A percentile compares a stretch with the other conserved stretches of the same genome.
Conservation (phyloP, 2,888 invertebrate species). For the Eilema depressum region DNA sequence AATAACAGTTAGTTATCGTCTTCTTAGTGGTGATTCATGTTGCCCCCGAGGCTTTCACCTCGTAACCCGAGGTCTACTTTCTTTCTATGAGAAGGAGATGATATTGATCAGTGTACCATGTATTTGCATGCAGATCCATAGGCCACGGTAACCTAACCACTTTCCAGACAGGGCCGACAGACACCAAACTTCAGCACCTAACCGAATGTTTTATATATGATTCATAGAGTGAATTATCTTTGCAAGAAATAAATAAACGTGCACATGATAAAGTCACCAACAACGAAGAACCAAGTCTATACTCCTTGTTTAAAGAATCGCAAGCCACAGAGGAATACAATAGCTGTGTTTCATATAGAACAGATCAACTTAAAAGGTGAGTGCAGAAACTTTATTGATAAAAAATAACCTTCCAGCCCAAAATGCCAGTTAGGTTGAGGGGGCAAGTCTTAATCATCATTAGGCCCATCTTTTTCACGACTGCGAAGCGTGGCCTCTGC, state of each 20-base stretch:
- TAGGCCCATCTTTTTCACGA: no score
- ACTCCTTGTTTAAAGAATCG: constrained; percentile 73
- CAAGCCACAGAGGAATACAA: constrained; percentile 63
- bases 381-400: constrained; percentile 13
- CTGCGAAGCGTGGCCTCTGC: no score
- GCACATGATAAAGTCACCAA: constrained; percentile 37
- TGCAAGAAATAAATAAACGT: constrained; percentile 38
- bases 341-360: constrained; percentile 57
- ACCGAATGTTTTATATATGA: not conserved
- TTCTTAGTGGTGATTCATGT: not conserved
- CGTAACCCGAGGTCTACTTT: no score
- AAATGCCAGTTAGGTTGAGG: not conserved
- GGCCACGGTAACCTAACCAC: no score
- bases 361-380: constrained; percentile 46
- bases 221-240: constrained; percentile 19
- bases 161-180: no score
- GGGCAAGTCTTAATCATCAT: not conserved
- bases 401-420: not conserved
- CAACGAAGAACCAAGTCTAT: constrained; percentile 66
- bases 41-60: not conserved
- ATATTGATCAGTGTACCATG: no score
- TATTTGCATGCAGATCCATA: no score
- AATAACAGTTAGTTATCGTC: not conserved
- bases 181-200: not conserved
- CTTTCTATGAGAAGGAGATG: no score